phyloP scores from a whole-genome alignment of 2,113 vertebrate genomes.

The Hystrix cristata region DNA sequence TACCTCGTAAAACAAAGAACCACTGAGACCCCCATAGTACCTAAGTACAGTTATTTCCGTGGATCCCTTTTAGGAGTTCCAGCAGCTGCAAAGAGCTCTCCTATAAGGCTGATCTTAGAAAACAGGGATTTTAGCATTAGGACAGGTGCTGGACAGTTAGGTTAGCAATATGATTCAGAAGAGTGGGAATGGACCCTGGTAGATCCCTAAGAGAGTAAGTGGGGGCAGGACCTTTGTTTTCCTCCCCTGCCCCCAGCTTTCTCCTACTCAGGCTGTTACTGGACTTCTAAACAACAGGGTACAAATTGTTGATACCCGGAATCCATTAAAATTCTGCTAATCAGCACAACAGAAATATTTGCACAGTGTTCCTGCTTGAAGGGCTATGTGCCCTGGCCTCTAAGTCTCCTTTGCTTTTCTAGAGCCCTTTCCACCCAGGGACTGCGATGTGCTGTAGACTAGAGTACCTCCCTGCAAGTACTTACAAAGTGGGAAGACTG shows the following conservation, averaged over 20 bases:
- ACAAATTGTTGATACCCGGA: background rate
- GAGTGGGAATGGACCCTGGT: background rate
- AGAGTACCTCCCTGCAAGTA: background rate
- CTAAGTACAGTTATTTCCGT: background rate
- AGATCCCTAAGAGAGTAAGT: background rate
- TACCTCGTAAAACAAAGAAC: slow-evolving; percentile 87
- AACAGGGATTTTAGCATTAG: background rate
- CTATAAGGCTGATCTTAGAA: background rate
- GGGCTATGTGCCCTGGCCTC: background rate
- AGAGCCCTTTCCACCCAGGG: background rate
- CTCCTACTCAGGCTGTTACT: background rate
- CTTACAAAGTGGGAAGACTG: background rate
- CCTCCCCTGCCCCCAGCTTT: background rate
- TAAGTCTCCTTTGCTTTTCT: background rate
- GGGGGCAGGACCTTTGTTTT: background rate
- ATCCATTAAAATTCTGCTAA: background rate
- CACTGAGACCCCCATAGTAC: slow-evolving; percentile 35
- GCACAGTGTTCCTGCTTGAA: background rate
- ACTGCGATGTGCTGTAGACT: background rate
- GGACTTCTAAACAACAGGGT: background rate
- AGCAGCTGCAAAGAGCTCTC: background rate
- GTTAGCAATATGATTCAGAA: background rate
- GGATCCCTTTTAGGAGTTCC: background rate
- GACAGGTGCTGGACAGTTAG: background rate
- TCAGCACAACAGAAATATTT: background rate